Evolutionary conservation across 23 tunicate species (phyloP).

Genomic region (Halocynthia roretzi): DNA sequence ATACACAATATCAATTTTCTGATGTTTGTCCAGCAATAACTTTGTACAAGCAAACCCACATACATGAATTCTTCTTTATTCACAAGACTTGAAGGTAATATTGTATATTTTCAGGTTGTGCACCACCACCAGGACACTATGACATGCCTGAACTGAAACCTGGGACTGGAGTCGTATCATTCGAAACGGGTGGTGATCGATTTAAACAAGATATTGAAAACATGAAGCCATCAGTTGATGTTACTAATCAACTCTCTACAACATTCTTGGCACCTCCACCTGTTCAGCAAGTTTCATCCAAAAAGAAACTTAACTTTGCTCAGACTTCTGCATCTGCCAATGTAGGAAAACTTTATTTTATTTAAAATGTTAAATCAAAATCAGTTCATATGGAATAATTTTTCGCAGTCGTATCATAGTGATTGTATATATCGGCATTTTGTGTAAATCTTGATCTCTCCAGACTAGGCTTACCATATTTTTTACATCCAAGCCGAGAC

Average conservation of each 20-base stretch:
- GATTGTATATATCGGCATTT: no score
- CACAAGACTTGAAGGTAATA: neutral
- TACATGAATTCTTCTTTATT: neutral
- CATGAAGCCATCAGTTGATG: neutral
- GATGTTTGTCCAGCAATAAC: neutral
- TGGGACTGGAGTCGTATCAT: conserved; percentile 31
- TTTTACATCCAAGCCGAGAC: no score
- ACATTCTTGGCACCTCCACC: conserved; percentile 22
- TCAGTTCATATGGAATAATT: neutral
- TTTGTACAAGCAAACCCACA: no score
- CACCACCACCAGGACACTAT: conserved; percentile 78
- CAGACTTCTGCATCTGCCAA: neutral
- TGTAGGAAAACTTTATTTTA: neutral
- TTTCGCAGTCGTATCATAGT: no score
- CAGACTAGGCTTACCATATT: no score
- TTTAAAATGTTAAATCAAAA: neutral
- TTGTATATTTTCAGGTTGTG: conserved; percentile 34
- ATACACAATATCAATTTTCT: neutral
- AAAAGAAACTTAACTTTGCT: conserved; percentile 37
- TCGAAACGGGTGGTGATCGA: conserved; percentile 54
- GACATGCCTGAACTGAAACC: conserved; percentile 13
- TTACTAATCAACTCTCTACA: conserved; percentile 9
- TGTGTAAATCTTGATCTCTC: no score
- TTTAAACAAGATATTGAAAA: conserved; percentile 23
- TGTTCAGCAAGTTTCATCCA: conserved; percentile 14